Conservation (phyloP, 30 jellyfish, hydroid and myxozoan species). For the Mastigias papua region DNA sequence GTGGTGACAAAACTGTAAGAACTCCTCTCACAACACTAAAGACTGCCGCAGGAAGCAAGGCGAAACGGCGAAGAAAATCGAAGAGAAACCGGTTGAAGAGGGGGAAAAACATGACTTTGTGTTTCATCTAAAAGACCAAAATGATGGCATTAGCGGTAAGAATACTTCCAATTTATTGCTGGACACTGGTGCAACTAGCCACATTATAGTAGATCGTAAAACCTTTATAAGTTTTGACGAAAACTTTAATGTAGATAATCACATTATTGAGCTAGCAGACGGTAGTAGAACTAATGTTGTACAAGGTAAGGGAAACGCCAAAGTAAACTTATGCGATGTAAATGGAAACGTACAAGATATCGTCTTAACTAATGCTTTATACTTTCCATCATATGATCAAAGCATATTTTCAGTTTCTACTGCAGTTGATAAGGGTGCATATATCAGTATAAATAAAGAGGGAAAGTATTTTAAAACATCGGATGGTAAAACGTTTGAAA, state of each 20-base stretch:
- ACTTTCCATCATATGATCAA: conserved; percentile 37
- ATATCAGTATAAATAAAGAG: background rate
- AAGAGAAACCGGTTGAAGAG: background rate
- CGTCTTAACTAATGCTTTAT: conserved; percentile 38
- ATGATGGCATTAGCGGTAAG: background rate
- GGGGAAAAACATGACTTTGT: background rate
- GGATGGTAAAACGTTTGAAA: conserved; percentile 42
- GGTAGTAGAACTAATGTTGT: conserved; percentile 51
- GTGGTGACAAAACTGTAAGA: background rate
- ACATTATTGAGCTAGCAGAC: conserved; percentile 24
- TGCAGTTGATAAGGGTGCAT: conserved; percentile 65
- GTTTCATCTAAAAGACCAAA: background rate
- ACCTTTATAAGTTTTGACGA: conserved; percentile 1
- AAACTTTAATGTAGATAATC: conserved; percentile 1
- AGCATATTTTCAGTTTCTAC: conserved; percentile 57
- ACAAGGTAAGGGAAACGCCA: conserved; percentile 43
- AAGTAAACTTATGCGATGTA: conserved; percentile 18
- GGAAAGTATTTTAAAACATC: background rate
- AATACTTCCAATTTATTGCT: background rate
- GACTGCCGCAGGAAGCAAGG: background rate
- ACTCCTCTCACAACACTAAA: background rate
- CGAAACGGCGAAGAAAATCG: background rate
- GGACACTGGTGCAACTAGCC: conserved; percentile 32
- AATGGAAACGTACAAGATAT: conserved; percentile 21
- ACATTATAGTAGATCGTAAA: background rate